Evolutionary conservation across 2,113 vertebrate genomes (phyloP), one percentile per base, ranked within the genome.

Genomic region (Onychorhynchus coronatus): DNA sequence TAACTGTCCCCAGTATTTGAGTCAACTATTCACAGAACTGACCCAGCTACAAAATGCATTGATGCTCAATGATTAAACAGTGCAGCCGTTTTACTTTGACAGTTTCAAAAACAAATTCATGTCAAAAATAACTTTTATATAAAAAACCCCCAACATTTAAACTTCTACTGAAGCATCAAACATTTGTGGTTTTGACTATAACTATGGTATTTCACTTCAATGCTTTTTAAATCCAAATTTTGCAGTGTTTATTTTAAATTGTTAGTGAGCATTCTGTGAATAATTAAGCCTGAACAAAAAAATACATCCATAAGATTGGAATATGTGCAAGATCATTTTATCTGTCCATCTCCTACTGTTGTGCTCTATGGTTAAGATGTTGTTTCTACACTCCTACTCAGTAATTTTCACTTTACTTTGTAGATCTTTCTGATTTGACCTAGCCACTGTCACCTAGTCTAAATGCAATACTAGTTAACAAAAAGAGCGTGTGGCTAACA

Each of bases 261-360:
- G 13, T 52, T 81, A 67, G 15, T 46, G 85, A 70, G 39, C 18
- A 44, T 61, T 74, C 47, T 39, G 33, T 53, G 25, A 92, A 73
- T 50, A 91, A 90, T 35, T 53, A 88, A 83, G 44, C 15, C 67
- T 49, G 52, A n/a, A 65, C 35, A 63, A 84, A 65, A 31, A 8
- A 2, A 10, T 13, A 47, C 5, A 79, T 23, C 17, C 1, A 0
- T 12, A 44, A 61, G 12, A 78, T 0, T 74, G 42, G 41, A 12
- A 75, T 76, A 80, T 85, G 39, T 33, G 31, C 37, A 82, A 85
- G 14, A 63, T 31, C 0, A 4, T 41, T 87, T 58, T 78, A 30
- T 44, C 37, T 39, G 11, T 30, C 24, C 3, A 3, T n/a, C 31
- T 68, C 49, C 44, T 46, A 37, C 21, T 68, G 16, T 31, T 35